Base-by-base conservation (phyloP, 2,888 invertebrate species). In the Germaria angustata region DNA sequence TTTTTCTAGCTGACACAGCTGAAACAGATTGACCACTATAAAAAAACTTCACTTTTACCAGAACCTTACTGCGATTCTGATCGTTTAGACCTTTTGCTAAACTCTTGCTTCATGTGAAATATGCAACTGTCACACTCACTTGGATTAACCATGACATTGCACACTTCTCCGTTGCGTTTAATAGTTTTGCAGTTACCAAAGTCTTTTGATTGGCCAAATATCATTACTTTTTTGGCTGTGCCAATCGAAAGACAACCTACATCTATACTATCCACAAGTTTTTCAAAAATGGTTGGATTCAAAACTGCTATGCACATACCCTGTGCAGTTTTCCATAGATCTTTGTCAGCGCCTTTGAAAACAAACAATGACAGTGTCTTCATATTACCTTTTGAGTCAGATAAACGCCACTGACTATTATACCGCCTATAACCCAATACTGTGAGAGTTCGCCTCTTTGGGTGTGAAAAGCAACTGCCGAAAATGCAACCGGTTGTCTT, bases 391-490 rank as follows among this genome's bases (percentile, higher is more conserved):
- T 94, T 94, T 7, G 98, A 91, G 89, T 98, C 98, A 87, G 95
- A 95, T 7, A 98, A 89, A 68, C 95, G 96, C 97, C 97, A 98
- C 93, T 93, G 0, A 96, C 94, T 36, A 98, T 91, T 0, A 95
- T 96, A 2, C 97, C 98, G 39, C 95, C 95, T 11, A 97, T 94
- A 0, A 98, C 97, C 98, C 98, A 98, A 90, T 98, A 97, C 86
- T 94, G 94, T 11, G 94, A 92, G 8, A 94, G 90, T 86, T 95
- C 94, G 66, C 94, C 93, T 51, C 93, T 93, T 85, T 93, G 92
- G 8, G 94, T 92, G 90, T 95, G 94, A 57, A 92, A 91, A 86
- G 94, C 94, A 2, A 98, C 92, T 84, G 92, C 92, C 0, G 94
- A 92, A 91, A 97, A 93, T 41, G 93, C 93, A 0, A 98, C 93